Evolutionary conservation across 2,113 vertebrate species (phyloP).

Genomic region (Columbina picui): DNA sequence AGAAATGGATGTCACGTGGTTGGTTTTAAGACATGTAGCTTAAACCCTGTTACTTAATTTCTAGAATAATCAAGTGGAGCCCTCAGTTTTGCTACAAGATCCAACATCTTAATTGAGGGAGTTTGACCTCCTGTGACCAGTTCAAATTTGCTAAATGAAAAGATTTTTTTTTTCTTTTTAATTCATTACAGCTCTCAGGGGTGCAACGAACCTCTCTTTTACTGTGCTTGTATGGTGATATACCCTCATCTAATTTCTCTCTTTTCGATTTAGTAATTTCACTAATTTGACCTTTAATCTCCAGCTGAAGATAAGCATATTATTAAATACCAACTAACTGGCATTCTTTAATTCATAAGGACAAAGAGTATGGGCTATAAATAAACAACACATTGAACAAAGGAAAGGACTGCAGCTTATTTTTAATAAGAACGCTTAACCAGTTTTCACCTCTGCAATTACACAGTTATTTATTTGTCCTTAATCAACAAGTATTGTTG

Average conservation of each 20-base stretch:
- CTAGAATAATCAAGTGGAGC: background rate
- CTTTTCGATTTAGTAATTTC: background rate
- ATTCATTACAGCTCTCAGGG: background rate
- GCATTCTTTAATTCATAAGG: background rate
- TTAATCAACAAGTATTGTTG: background rate
- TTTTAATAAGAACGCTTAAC: background rate
- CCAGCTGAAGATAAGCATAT: background rate
- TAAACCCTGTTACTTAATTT: background rate
- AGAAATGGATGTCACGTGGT: accelerated
- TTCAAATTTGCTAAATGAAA: background rate
- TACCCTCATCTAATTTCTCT: background rate
- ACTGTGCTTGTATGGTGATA: background rate
- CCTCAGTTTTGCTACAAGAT: background rate
- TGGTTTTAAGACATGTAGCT: background rate
- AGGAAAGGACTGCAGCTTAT: background rate
- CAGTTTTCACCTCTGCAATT: background rate
- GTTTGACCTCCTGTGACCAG: background rate
- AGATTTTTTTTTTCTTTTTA: background rate
- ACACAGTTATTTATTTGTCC: background rate
- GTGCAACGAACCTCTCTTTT: background rate
- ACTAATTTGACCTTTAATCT: background rate
- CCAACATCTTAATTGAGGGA: background rate
- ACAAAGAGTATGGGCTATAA: background rate
- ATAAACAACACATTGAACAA: background rate
- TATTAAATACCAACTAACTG: background rate